Percentiles rank a stretch among this genome's conserved stretches.
These are phyloP conservation scores for Clytia hemisphaerica DNA, from an alignment of 30 jellyfish, hydroid and myxozoan genomes.

Conservation along the genomic window DNA sequence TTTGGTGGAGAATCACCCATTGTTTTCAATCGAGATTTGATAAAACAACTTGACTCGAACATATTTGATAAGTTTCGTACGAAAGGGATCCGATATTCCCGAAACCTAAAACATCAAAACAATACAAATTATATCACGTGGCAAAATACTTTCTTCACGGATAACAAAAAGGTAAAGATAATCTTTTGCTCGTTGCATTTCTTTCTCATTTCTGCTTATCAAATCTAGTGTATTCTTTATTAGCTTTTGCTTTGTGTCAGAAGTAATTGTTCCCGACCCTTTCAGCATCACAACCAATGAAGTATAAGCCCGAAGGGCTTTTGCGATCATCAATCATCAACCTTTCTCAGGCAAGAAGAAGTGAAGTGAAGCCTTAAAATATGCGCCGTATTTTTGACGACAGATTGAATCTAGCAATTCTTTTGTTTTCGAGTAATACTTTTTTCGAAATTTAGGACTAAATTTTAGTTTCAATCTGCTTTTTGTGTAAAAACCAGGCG, in stretches of 20 bases:
- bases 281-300: too few relatives aligned
- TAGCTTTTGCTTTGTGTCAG: neutral
- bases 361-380: too few relatives aligned
- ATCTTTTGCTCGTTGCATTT: neutral
- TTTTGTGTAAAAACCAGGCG: too few relatives aligned
- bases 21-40: conserved; percentile 42
- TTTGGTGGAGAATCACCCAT: conserved; percentile 64
- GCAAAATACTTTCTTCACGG: conserved; percentile 56
- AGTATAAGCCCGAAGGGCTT: neutral
- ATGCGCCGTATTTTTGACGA: too few relatives aligned
- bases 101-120: conserved; percentile 53
- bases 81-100: conserved; percentile 45
- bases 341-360: too few relatives aligned
- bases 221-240: neutral
- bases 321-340: too few relatives aligned
- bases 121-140: conserved; percentile 52
- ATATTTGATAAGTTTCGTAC: conserved; percentile 38
- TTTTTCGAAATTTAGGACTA: too few relatives aligned
- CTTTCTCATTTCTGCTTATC: neutral
- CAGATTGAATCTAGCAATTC: too few relatives aligned
- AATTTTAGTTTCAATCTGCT: too few relatives aligned
- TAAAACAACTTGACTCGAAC: conserved; percentile 38
- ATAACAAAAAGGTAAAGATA: conserved; percentile 34
- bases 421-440: too few relatives aligned
- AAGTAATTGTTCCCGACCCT: neutral